These are phyloP conservation scores for Scolopax rusticola DNA, from an alignment of 2,797 vertebrate genomes.

Conservation along the genomic window DNA sequence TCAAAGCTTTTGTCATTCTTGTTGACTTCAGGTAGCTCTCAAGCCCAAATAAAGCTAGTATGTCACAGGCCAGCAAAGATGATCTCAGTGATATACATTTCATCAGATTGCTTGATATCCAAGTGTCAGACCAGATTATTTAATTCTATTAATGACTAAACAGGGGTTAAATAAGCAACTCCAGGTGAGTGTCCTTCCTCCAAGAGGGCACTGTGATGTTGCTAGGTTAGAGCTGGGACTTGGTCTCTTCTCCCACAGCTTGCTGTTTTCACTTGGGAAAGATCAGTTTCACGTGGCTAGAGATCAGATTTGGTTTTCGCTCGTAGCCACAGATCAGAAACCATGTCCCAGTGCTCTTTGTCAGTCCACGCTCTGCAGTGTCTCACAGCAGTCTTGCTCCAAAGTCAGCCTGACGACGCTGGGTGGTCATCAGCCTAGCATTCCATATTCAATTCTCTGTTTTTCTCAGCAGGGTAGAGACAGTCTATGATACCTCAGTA, in stretches of 20 bases:
- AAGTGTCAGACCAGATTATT: background rate
- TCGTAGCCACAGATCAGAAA: background rate
- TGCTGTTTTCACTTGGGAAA: background rate
- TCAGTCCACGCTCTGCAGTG: background rate
- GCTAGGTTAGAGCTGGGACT: background rate
- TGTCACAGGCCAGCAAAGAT: background rate
- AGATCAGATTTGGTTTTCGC: background rate
- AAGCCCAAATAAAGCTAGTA: background rate
- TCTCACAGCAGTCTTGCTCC: background rate
- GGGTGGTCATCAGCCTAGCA: background rate
- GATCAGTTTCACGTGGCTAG: no score
- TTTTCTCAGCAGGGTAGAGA: background rate
- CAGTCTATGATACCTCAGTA: background rate
- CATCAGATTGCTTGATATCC: background rate
- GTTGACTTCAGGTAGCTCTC: background rate
- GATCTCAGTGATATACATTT: fast-evolving
- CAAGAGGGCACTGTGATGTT: background rate
- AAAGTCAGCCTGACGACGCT: background rate
- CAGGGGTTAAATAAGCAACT: background rate
- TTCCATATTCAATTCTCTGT: background rate
- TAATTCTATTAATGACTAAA: background rate
- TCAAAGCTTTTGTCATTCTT: background rate
- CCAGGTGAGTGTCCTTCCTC: background rate
- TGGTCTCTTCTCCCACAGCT: background rate
- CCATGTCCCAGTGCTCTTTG: background rate